Evolutionary conservation across 2,797 vertebrate species (phyloP).

Genomic region (Falco biarmicus): DNA sequence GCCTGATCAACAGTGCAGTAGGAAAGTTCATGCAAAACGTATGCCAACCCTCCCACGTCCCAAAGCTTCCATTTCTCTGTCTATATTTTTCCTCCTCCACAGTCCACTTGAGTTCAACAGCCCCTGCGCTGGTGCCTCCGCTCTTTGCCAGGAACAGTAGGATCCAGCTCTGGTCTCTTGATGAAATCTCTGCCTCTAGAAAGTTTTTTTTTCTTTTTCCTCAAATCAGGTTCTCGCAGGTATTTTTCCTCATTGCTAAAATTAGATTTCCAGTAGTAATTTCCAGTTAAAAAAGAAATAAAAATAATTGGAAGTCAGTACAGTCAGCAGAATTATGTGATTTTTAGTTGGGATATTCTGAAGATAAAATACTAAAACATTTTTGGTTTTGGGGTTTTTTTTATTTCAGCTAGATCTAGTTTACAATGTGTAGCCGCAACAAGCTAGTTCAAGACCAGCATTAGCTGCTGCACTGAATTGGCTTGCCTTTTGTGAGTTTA

Average conservation of each 20-base stretch:
- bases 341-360: neutral
- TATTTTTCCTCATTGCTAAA: neutral
- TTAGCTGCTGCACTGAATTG: neutral
- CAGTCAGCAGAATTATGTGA: neutral
- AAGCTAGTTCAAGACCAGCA: neutral
- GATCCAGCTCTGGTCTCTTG: neutral
- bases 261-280: neutral
- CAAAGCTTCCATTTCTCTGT: neutral
- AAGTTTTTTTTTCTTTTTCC: neutral
- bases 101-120: neutral
- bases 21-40: neutral
- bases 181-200: neutral
- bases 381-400: neutral
- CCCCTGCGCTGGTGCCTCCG: neutral
- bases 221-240: neutral
- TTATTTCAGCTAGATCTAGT: neutral
- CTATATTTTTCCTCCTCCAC: constrained; percentile 31
- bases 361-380: neutral
- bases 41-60: constrained; percentile 30
- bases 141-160: neutral
- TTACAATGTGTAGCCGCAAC: neutral
- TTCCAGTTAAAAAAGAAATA: neutral
- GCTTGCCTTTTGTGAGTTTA: constrained; percentile 3
- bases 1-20: neutral
- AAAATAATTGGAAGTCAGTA: neutral